Evolutionary conservation across 2,888 invertebrate species (phyloP), one percentile per base, ranked within the genome.

Genomic region (Lamproptera curius): DNA sequence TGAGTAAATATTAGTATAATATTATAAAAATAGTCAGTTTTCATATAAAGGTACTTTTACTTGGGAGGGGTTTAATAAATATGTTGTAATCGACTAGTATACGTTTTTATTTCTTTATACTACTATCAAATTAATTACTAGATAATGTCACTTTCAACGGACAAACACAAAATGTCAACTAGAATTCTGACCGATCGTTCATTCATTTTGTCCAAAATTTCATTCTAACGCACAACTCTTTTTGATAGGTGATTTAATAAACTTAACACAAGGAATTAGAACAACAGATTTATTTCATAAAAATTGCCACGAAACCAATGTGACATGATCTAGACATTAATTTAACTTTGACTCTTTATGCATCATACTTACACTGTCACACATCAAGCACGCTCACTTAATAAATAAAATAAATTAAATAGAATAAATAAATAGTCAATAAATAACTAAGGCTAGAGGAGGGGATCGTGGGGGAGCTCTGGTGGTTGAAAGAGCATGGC

Each of bases 281-380:
- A 83, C 86, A 84, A 87, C 82, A 87, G 85, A 83, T 87, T 87
- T 87, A 87, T 87, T 87, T 85, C 76, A 78, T 79, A 84, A 79
- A 85, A 82, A 76, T 80, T 88, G 88, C 88, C 88, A 88, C 88
- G 81, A 81, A 77, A 82, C 75, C 79, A 75, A 69, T 88, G 88
- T 88, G 88, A 88, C 88, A 88, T 84, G 78, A 87, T 88, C 88
- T 88, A 88, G 88, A 88, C 83, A 87, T 88, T 87, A 88, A 88
- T 88, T 88, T 82, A 87, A 84, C 73, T 82, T 82, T 73, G 70
- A 77, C 76, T 79, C 74, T 76, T 72, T 77, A 72, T 71, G 67
- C 75, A 81, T 73, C 83, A 85, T 81, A 76, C 85, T 76, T 76
- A 79, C 84, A 76, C 86, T 72, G 83, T 80, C 87, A 85, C 80